Evolutionary conservation across 2,113 vertebrate species (phyloP), one percentile per base, ranked within the genome.

Genomic region (Nibea coibor): DNA sequence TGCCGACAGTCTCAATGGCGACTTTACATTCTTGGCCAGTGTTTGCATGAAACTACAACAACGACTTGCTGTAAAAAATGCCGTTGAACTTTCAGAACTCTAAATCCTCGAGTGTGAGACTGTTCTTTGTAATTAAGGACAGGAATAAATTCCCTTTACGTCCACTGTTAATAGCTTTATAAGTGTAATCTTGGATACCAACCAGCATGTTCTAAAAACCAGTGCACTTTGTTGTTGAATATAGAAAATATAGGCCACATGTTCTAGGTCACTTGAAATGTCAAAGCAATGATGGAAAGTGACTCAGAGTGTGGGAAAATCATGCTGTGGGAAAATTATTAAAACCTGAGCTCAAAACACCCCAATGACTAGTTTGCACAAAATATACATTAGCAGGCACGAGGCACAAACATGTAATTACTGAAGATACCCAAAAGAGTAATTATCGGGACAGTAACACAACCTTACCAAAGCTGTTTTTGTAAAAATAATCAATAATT

Each of bases 321-420:
- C 0, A 45, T 48, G 51, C 10, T 19, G 35, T 81, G 88, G 63
- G 74, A 90, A 91, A 78, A 62, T 42, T 16, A 82, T 70, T 83
- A 58, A 81, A 81, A 70, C 58, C 14, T 45, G 57, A 66, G 47
- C 64, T 78, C n/a, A 57, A 71, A 42, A 78, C 78, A 83, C 88
- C 61, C 53, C 54, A 80, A 70, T 81, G 72, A 83, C 73, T 67
- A 24, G 62, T 77, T 80, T 71, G n/a, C 45, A 70, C 77, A 80
- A 89, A 91, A 77, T 74, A 78, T 24, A 67, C 9, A 16, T 78
- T 81, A 71, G 58, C 56, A 28, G 75, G 71, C 42, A 73, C 45
- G 2, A 16, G 57, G 61, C 42, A 56, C 64, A 87, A 91, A 94
- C 92, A 89, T 88, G 64, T 80, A 54, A 92, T 93, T 88, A 91